Evolutionary conservation across 2,888 invertebrate species (phyloP).

Genomic region (Ditylenchus weischeri): DNA sequence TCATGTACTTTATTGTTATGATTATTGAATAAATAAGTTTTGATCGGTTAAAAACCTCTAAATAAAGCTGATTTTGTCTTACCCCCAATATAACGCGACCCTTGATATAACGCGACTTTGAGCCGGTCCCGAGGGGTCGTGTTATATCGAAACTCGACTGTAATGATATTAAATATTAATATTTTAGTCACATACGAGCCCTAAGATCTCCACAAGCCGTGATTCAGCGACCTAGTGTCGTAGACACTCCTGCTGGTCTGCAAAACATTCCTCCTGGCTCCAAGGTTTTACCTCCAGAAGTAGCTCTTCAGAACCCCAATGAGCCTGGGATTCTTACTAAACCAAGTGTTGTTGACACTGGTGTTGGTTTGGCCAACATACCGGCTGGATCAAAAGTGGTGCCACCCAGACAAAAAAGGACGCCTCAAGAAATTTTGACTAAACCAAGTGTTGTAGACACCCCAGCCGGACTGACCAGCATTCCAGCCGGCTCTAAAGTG

Average conservation of each 20-base stretch:
- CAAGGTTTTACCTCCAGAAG: not conserved
- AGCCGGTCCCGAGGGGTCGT: too few relatives aligned
- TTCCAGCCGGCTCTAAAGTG: constrained; percentile 6
- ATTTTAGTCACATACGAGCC: too few relatives aligned
- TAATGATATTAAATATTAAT: too few relatives aligned
- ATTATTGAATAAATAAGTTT: too few relatives aligned
- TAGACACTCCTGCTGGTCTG: constrained; percentile 8
- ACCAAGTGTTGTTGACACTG: constrained; percentile 6
- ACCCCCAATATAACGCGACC: too few relatives aligned
- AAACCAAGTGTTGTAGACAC: constrained; percentile 8
- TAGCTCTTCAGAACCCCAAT: not conserved
- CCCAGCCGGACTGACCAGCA: not conserved
- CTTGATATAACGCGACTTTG: too few relatives aligned
- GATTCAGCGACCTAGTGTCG: not conserved
- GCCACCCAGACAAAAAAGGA: not conserved
- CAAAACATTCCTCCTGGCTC: constrained; percentile 5
- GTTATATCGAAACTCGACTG: too few relatives aligned
- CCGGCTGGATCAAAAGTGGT: constrained; percentile 1
- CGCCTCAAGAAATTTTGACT: not conserved
- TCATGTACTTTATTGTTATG: too few relatives aligned
- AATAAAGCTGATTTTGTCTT: too few relatives aligned
- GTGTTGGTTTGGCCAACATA: not conserved
- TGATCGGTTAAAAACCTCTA: too few relatives aligned
- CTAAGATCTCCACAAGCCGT: too few relatives aligned
- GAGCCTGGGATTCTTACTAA: constrained; percentile 1